Conservation (phyloP, 1,140 invertebrate genomes). For the Cylas formicarius region DNA sequence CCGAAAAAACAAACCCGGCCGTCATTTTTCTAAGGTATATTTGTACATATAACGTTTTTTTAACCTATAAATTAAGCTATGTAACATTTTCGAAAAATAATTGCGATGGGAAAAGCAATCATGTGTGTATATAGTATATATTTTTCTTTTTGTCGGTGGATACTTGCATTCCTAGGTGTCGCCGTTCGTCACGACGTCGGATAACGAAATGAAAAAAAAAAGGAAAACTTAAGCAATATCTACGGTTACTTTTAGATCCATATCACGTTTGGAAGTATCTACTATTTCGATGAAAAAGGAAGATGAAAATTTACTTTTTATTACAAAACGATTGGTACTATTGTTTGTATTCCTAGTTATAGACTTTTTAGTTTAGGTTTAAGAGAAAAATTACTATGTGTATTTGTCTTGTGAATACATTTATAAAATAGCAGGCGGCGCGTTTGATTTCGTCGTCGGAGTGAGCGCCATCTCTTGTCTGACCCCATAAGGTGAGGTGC, state of each 20-base stretch:
- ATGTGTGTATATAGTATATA: conserved; percentile 26
- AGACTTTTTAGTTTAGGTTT: conserved; percentile 36
- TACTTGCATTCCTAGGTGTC: conserved; percentile 22
- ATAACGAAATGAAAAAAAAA: conserved; percentile 2
- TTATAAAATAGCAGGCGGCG: conserved; percentile 33
- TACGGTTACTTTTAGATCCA: conserved; percentile 24
- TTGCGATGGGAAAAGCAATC: conserved; percentile 27
- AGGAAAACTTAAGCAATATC: conserved; percentile 24
- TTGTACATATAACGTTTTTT: conserved; percentile 23
- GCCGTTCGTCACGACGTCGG: conserved; percentile 13
- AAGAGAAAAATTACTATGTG: conserved; percentile 36
- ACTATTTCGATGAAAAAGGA: conserved; percentile 27
- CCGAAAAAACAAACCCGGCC: not conserved
- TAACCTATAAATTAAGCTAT: conserved; percentile 28
- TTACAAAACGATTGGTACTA: conserved; percentile 20
- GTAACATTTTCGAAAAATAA: conserved; percentile 12
- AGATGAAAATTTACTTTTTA: conserved; percentile 21
- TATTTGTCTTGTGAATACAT: conserved; percentile 43
- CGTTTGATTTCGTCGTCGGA: conserved; percentile 14
- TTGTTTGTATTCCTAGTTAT: conserved; percentile 34
- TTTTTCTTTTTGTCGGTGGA: conserved; percentile 25
- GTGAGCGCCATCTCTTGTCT: too few species aligned
- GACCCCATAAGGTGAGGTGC: too few species aligned
- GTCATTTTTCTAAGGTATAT: conserved; percentile 12
- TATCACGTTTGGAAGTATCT: conserved; percentile 27